phyloP scores from a whole-genome alignment of 37 sponge, comb jelly and placozoan genomes.

The Chondrosia reniformis region DNA sequence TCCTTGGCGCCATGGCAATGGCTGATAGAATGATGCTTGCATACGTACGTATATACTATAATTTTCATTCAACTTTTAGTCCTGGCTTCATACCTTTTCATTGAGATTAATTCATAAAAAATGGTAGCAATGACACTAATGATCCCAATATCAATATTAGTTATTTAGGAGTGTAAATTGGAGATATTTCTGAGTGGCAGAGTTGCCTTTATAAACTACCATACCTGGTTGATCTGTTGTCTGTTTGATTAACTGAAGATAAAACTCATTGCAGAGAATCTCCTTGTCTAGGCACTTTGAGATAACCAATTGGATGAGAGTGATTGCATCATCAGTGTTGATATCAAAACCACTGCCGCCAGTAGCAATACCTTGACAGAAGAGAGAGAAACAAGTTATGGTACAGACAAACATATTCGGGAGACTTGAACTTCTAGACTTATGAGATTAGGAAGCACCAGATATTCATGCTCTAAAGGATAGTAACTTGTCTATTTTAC shows the following conservation, averaged over 20 bases:
- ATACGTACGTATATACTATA: no score
- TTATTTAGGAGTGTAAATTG: no score
- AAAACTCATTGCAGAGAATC: constrained; percentile 92
- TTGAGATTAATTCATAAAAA: no score
- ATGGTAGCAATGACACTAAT: no score
- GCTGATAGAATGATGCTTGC: no score
- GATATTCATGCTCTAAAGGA: neutral
- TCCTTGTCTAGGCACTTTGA: constrained; percentile 93
- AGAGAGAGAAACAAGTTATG: neutral
- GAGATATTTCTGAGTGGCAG: no score
- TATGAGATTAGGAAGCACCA: neutral
- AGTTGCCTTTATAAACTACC: no score
- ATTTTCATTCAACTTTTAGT: no score
- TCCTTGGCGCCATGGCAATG: no score
- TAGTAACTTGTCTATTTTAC: no score
- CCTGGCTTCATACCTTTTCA: no score
- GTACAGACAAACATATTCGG: neutral
- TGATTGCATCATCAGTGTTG: constrained; percentile 63
- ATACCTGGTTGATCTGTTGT: constrained; percentile 94
- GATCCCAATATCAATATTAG: no score
- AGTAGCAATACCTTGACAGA: constrained; percentile 58
- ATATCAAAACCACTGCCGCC: constrained; percentile 62
- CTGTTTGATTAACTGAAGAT: constrained; percentile 92
- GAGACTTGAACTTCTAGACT: neutral
- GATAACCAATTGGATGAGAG: constrained; percentile 77